Evolutionary conservation across 2,113 vertebrate genomes (phyloP).

Genomic region (Anarhynchus alexandrinus): DNA sequence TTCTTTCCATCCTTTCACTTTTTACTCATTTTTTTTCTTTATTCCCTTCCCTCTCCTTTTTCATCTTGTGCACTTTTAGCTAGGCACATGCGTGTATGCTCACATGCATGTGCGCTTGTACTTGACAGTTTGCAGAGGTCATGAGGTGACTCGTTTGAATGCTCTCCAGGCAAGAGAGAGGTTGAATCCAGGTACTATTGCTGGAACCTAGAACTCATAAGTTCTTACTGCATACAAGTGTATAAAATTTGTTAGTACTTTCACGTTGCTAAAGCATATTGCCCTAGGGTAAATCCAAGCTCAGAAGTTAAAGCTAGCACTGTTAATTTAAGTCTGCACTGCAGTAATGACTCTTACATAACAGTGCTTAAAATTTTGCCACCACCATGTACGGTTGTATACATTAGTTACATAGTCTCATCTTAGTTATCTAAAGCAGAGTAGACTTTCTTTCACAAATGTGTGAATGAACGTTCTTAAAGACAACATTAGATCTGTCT

Average conservation of each 20-base stretch:
- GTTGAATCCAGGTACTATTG: neutral
- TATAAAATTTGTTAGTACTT: neutral
- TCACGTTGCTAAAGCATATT: neutral
- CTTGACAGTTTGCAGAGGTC: neutral
- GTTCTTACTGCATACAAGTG: neutral
- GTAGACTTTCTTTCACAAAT: neutral
- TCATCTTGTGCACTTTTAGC: neutral
- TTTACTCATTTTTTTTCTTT: neutral
- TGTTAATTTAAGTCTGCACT: neutral
- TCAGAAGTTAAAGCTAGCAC: neutral
- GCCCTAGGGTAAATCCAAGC: neutral
- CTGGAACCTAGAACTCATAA: neutral
- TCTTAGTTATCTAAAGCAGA: neutral
- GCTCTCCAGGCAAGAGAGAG: neutral
- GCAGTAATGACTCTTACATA: neutral
- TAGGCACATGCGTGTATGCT: neutral
- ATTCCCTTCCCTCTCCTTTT: neutral
- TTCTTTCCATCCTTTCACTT: neutral
- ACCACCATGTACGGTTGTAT: neutral
- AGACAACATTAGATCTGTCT: neutral
- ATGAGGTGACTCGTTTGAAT: neutral
- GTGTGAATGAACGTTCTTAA: neutral
- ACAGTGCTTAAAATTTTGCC: neutral
- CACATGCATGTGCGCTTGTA: rapidly evolving
- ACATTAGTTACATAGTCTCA: neutral